phyloP scores from a whole-genome alignment of 1,140 invertebrate species.

The Antheraea pernyi region DNA sequence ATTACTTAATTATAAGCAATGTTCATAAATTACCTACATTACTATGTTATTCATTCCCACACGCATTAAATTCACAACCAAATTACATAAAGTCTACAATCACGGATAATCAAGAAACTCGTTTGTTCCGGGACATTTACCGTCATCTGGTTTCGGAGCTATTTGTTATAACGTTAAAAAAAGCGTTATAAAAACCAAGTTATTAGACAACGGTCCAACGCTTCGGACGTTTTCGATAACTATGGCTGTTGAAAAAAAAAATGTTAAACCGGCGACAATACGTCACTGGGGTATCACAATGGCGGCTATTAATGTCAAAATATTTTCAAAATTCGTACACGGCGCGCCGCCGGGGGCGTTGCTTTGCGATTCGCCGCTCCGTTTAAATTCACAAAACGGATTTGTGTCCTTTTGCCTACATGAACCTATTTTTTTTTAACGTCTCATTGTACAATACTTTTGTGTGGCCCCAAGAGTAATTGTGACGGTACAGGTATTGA shows the following conservation, averaged over 20 bases:
- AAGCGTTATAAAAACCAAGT: neutral
- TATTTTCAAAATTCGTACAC: constrained; percentile 62
- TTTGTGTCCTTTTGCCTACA: constrained; percentile 2
- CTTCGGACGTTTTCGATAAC: neutral
- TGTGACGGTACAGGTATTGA: neutral
- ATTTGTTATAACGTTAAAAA: neutral
- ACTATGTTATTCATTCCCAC: neutral
- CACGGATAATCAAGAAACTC: neutral
- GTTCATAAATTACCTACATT: neutral
- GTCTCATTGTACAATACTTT: neutral
- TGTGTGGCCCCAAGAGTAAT: neutral
- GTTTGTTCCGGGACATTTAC: neutral
- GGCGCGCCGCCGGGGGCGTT: constrained; percentile 31
- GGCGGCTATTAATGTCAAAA: constrained; percentile 60
- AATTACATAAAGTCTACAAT: neutral
- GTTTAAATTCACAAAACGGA: neutral
- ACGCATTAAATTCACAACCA: neutral
- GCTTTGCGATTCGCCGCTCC: neutral
- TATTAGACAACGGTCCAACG: neutral
- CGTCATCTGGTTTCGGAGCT: neutral
- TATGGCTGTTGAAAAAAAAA: neutral
- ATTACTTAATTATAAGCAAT: neutral
- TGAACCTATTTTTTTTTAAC: neutral
- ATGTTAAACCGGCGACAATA: constrained; percentile 26
- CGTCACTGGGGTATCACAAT: constrained; percentile 42